phyloP scores from a whole-genome alignment of 2,888 invertebrate genomes.

The Alcis repandata region DNA sequence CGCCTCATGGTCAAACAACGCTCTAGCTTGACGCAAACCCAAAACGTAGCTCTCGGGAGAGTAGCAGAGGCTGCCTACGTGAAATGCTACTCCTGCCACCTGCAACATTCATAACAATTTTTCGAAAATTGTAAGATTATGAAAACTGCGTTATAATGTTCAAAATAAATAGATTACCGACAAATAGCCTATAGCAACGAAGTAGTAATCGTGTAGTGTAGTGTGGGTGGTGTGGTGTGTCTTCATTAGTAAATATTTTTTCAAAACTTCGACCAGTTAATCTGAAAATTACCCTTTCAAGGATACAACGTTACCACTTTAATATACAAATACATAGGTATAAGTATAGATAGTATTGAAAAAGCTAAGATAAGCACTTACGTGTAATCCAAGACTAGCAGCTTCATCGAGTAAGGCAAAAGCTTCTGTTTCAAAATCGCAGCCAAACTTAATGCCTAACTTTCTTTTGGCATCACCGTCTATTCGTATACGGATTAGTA shows the following conservation, averaged over 20 bases:
- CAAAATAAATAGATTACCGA: too few relatives aligned
- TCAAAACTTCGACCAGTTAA: too few relatives aligned
- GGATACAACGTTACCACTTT: too few relatives aligned
- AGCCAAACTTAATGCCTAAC: constrained; percentile 61
- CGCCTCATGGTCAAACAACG: constrained; percentile 60
- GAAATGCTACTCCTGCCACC: constrained; percentile 64
- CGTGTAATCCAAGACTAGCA: constrained; percentile 55
- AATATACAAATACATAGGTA: too few relatives aligned
- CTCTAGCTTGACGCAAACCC: constrained; percentile 52
- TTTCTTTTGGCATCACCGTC: constrained; percentile 54
- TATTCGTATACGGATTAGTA: constrained; percentile 54
- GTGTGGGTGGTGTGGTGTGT: too few relatives aligned
- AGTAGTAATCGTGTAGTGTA: too few relatives aligned
- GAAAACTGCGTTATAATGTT: too few relatives aligned
- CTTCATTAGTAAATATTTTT: too few relatives aligned
- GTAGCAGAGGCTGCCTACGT: constrained; percentile 58
- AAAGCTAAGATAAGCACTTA: too few relatives aligned
- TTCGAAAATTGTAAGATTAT: too few relatives aligned
- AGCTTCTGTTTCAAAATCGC: constrained; percentile 60
- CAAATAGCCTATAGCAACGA: too few relatives aligned
- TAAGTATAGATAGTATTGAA: not conserved
- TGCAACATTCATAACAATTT: constrained; percentile 28
- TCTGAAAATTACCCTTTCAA: too few relatives aligned
- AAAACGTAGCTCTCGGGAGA: constrained; percentile 53
- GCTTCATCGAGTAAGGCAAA: constrained; percentile 58